Conservation (phyloP, 2,797 vertebrate species). For the Crotalus adamanteus region DNA sequence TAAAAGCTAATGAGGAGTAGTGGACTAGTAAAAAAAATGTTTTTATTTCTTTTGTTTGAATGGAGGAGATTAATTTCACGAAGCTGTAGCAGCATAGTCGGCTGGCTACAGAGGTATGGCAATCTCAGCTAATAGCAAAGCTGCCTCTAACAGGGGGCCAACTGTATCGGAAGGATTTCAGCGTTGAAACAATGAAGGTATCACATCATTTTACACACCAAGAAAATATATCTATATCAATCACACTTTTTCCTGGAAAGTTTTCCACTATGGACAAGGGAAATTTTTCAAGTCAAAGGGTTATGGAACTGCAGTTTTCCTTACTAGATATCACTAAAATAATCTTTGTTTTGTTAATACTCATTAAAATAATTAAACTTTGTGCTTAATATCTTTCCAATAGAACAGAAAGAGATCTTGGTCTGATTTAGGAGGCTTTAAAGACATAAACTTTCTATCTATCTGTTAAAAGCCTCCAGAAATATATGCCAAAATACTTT, state of each 20-base stretch:
- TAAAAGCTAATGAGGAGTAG: background rate
- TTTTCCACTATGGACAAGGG: background rate
- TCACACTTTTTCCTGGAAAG: background rate
- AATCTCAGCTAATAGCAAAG: background rate
- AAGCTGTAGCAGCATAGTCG: background rate
- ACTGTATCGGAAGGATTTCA: background rate
- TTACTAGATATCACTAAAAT: background rate
- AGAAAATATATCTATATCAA: background rate
- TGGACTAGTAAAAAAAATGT: background rate
- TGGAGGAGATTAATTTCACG: background rate
- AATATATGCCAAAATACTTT: constrained; percentile 16
- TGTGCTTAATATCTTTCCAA: background rate
- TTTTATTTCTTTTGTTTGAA: background rate
- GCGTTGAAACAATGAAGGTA: background rate
- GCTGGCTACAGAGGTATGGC: background rate
- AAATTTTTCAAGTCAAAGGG: background rate
- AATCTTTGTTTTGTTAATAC: background rate
- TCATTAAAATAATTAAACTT: background rate
- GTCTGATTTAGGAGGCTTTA: background rate
- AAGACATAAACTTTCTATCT: background rate
- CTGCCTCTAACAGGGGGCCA: background rate
- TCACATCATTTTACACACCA: background rate
- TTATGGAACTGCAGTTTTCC: background rate
- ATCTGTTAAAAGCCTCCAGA: background rate
- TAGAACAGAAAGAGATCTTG: background rate